Evolutionary conservation across 1,140 invertebrate species (phyloP).

Genomic region (Popillia japonica): DNA sequence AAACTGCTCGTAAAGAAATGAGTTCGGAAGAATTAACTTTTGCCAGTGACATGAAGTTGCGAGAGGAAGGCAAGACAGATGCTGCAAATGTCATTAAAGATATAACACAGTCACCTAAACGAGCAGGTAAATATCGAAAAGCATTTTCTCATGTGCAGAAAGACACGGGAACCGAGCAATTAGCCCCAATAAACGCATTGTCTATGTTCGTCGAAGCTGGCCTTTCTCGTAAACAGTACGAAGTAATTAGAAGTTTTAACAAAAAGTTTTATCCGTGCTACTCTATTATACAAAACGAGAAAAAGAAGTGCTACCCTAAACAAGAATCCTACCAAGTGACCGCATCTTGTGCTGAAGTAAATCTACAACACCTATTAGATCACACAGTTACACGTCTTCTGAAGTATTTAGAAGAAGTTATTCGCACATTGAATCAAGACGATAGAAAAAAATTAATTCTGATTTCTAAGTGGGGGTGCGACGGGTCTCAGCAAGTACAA

Average conservation of each 20-base stretch:
- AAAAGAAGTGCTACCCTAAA: slow-evolving; percentile 36
- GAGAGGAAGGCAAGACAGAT: background rate
- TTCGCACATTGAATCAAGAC: background rate
- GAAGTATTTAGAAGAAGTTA: background rate
- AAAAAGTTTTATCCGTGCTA: slow-evolving; percentile 36
- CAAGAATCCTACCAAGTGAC: slow-evolving; percentile 34
- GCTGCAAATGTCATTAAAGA: background rate
- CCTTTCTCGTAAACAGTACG: slow-evolving; percentile 35
- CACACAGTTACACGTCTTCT: background rate
- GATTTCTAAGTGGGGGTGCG: background rate
- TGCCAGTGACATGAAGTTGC: background rate
- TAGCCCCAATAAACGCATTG: slow-evolving; percentile 33
- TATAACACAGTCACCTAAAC: background rate
- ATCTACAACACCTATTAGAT: slow-evolving; percentile 1
- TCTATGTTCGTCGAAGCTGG: slow-evolving; percentile 41
- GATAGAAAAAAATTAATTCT: background rate
- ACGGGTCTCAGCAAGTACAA: background rate
- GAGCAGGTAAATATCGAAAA: background rate
- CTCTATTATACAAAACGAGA: slow-evolving; percentile 24
- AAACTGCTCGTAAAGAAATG: background rate
- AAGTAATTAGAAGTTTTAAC: slow-evolving; percentile 30
- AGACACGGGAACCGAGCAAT: background rate
- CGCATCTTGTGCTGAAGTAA: background rate
- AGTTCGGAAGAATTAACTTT: background rate
- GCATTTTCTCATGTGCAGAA: background rate